phyloP scores from a whole-genome alignment of 2,797 vertebrate genomes.

The Sphenopsis melanotis region DNA sequence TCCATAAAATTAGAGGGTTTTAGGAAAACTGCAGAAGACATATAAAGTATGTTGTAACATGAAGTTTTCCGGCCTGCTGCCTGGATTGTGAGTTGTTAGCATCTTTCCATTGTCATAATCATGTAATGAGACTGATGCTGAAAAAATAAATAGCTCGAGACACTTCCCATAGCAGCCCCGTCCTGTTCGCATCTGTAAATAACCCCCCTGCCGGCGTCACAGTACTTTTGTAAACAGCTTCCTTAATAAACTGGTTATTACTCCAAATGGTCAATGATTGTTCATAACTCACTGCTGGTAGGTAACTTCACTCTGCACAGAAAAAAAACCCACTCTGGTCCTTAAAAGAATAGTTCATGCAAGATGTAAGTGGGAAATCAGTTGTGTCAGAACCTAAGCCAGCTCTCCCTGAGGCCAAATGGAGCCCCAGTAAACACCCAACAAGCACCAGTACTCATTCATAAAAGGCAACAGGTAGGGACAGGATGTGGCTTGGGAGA shows the following conservation, averaged over 20 bases:
- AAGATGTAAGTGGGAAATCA: not conserved
- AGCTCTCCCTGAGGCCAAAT: not conserved
- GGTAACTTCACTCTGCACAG: not conserved
- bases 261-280: not conserved
- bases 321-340: not conserved
- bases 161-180: too few relatives aligned
- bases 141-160: too few relatives aligned
- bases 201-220: too few relatives aligned
- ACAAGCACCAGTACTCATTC: not conserved
- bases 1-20: too few relatives aligned
- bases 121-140: too few relatives aligned
- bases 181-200: too few relatives aligned
- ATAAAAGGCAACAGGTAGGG: not conserved
- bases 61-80: too few relatives aligned
- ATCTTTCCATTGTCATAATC: too few relatives aligned
- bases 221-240: not conserved
- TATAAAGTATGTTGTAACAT: too few relatives aligned
- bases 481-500: not conserved
- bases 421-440: not conserved
- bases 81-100: too few relatives aligned
- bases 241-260: conserved; percentile 28
- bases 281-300: not conserved
- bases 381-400: not conserved
- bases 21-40: too few relatives aligned
- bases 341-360: not conserved